Conservation (phyloP, 2,797 vertebrate genomes). For the Simalia tracyae region DNA sequence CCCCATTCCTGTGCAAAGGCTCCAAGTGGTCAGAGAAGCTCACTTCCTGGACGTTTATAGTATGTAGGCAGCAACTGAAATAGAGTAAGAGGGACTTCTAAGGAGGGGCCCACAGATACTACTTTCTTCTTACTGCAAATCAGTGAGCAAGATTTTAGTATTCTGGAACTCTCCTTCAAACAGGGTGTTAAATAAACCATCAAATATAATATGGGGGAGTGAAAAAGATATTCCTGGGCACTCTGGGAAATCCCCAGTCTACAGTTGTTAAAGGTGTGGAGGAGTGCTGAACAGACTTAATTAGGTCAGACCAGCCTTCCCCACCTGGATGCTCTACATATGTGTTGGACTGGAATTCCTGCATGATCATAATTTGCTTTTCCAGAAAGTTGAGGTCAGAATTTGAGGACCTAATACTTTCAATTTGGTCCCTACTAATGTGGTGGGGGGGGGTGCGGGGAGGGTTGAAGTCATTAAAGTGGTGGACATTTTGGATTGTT, state of each 20-base stretch:
- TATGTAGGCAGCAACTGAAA: not conserved
- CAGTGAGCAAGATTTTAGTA: not conserved
- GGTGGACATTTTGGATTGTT: not conserved
- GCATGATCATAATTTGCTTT: not conserved
- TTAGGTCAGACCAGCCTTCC: not conserved
- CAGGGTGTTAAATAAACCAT: not conserved
- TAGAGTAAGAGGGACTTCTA: not conserved
- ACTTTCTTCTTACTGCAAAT: not conserved
- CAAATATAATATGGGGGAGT: not conserved
- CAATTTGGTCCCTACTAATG: not conserved
- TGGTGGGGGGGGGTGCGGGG: not conserved
- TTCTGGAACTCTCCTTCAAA: not conserved
- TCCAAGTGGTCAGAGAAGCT: not conserved
- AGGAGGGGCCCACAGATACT: not conserved
- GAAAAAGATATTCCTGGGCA: not conserved
- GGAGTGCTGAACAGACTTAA: not conserved
- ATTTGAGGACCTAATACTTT: not conserved
- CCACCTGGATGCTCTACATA: not conserved
- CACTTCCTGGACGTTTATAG: not conserved
- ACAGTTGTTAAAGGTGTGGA: not conserved
- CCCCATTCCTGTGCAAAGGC: not conserved
- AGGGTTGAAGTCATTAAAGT: not conserved
- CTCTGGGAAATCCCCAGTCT: not conserved
- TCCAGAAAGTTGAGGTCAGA: not conserved
- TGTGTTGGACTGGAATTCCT: not conserved